Conservation (phyloP, 2,888 invertebrate genomes). For the Crematogaster levior region DNA sequence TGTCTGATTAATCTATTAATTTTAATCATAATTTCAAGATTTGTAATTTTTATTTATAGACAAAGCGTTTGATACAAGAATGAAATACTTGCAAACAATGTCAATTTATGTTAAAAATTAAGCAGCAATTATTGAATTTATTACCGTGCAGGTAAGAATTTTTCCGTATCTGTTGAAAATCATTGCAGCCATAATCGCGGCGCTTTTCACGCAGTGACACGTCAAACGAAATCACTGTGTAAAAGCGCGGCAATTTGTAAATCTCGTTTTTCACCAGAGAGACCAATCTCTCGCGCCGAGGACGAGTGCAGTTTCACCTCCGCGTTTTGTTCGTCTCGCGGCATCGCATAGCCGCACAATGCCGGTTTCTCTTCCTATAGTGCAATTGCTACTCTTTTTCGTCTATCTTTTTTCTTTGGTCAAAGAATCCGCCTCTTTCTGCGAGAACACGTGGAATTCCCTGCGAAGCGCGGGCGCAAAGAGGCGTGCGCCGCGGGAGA, state of each 20-base stretch:
- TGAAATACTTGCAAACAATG: neutral
- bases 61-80: neutral
- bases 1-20: neutral
- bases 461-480: slow-evolving; percentile 72
- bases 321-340: slow-evolving; percentile 55
- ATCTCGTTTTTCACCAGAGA: slow-evolving; percentile 49
- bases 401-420: slow-evolving; percentile 41
- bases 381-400: slow-evolving; percentile 38
- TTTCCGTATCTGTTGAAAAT: neutral
- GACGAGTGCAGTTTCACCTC: slow-evolving; percentile 64
- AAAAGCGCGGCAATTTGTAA: slow-evolving; percentile 51
- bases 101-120: neutral
- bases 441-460: slow-evolving; percentile 73
- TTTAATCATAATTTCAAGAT: neutral
- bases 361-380: slow-evolving; percentile 63
- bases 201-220: slow-evolving; percentile 22
- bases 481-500: slow-evolving; percentile 73
- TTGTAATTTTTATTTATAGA: neutral
- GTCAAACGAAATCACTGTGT: slow-evolving; percentile 50
- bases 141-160: neutral
- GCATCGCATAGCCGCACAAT: slow-evolving; percentile 68
- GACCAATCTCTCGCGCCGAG: slow-evolving; percentile 43
- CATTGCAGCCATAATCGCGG: slow-evolving; percentile 13
- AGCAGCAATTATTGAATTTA: neutral
- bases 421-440: slow-evolving; percentile 70